phyloP scores from a whole-genome alignment of 2,113 vertebrate genomes.

The Mustelus asterias region DNA sequence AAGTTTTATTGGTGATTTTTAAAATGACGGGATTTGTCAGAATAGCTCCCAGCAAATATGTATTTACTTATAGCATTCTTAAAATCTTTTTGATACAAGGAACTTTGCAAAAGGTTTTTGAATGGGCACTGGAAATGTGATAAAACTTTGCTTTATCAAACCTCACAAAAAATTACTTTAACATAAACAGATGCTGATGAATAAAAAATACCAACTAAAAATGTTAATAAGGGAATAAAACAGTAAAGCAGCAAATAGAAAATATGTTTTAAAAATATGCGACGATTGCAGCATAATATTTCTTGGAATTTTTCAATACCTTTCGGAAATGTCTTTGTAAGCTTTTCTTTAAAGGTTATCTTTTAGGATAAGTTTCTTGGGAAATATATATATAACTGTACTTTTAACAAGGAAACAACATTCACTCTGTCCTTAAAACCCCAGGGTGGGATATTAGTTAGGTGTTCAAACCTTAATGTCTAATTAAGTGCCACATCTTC shows the following conservation, averaged over 20 bases:
- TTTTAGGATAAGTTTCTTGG: background rate
- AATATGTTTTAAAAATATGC: background rate
- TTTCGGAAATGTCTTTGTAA: background rate
- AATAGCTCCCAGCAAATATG: background rate
- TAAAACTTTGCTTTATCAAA: background rate
- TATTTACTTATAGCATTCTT: background rate
- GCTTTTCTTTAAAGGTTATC: background rate
- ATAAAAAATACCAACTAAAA: background rate
- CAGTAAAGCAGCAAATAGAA: background rate
- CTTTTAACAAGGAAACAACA: background rate
- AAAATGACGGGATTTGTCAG: background rate
- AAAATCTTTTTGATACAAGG: background rate
- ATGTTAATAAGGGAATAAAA: background rate
- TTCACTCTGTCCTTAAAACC: background rate
- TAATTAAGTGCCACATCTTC: constrained; percentile 3
- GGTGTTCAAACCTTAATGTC: background rate
- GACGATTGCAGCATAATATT: background rate
- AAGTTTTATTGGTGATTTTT: background rate
- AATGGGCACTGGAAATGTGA: background rate
- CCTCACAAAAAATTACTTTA: background rate
- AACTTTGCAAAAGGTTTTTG: background rate
- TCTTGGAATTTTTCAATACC: background rate
- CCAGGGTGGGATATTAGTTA: background rate
- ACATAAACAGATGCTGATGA: background rate
- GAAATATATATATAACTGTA: background rate